Evolutionary conservation across 2,888 invertebrate genomes (phyloP).

Genomic region (Hoplodrina blanda): DNA sequence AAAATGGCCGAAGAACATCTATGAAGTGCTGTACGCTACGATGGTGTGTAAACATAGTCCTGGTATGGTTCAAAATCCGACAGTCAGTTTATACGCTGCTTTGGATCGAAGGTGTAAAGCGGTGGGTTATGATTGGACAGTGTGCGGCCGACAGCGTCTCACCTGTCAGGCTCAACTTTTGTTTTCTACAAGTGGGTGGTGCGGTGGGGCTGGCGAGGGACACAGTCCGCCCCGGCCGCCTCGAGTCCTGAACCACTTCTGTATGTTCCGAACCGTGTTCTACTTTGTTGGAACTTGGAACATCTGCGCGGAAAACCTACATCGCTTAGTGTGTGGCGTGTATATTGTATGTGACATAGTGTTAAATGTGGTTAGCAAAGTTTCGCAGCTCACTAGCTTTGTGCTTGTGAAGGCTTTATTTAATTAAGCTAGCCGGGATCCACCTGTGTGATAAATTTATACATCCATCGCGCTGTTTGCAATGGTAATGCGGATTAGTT

Average conservation of each 20-base stretch:
- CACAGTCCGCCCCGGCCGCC: constrained; percentile 89
- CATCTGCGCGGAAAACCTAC: constrained; percentile 87
- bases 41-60: constrained; percentile 65
- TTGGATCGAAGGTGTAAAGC: constrained; percentile 67
- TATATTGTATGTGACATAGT: constrained; percentile 62
- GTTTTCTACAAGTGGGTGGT: constrained; percentile 92
- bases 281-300: constrained; percentile 81
- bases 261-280: constrained; percentile 78
- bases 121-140: constrained; percentile 61
- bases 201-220: constrained; percentile 92
- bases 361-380: constrained; percentile 60
- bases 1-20: constrained; percentile 62
- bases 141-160: constrained; percentile 77
- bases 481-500: constrained; percentile 67
- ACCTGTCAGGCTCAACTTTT: constrained; percentile 93
- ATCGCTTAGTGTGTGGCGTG: constrained; percentile 82
- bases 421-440: constrained; percentile 56
- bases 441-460: constrained; percentile 49
- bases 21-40: constrained; percentile 64
- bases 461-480: constrained; percentile 56
- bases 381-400: constrained; percentile 50
- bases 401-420: constrained; percentile 60
- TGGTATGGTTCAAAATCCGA: constrained; percentile 64
- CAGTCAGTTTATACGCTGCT: constrained; percentile 67
- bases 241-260: constrained; percentile 72